phyloP scores from a whole-genome alignment of 2,113 vertebrate species.

The Sceloporus undulatus region DNA sequence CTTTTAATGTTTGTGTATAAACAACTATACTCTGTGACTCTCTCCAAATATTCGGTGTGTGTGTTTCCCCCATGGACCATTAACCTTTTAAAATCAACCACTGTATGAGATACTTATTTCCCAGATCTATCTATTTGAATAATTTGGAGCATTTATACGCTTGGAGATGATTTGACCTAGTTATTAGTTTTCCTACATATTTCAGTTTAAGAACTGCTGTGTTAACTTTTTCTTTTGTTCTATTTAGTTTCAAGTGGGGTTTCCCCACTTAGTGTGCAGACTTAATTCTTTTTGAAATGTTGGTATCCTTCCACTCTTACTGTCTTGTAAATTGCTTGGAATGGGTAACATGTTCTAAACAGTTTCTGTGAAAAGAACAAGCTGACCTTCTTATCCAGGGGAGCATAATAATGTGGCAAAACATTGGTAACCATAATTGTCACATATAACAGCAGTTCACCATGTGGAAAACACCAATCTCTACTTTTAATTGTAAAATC shows the following conservation, averaged over 20 bases:
- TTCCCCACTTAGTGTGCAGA: background rate
- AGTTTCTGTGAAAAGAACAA: background rate
- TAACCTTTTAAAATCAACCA: background rate
- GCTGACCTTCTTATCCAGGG: background rate
- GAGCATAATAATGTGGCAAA: too few species aligned
- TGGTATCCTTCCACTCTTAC: too few species aligned
- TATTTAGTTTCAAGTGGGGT: background rate
- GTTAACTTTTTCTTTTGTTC: background rate
- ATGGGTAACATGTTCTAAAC: background rate
- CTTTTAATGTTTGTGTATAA: background rate
- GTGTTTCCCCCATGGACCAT: background rate
- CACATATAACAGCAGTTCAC: background rate
- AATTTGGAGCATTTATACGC: background rate
- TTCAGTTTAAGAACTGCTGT: background rate
- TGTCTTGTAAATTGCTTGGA: background rate
- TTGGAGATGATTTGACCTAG: background rate
- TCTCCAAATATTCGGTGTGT: background rate
- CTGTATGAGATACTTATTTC: background rate
- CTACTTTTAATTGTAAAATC: background rate
- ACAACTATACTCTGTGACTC: background rate
- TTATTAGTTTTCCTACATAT: background rate
- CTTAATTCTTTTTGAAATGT: too few species aligned
- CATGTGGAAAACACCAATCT: background rate
- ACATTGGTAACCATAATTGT: background rate
- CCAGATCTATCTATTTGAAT: background rate